These are phyloP conservation scores for Silurus asotus DNA, from an alignment of 2,113 vertebrate species.

Conservation along the genomic window DNA sequence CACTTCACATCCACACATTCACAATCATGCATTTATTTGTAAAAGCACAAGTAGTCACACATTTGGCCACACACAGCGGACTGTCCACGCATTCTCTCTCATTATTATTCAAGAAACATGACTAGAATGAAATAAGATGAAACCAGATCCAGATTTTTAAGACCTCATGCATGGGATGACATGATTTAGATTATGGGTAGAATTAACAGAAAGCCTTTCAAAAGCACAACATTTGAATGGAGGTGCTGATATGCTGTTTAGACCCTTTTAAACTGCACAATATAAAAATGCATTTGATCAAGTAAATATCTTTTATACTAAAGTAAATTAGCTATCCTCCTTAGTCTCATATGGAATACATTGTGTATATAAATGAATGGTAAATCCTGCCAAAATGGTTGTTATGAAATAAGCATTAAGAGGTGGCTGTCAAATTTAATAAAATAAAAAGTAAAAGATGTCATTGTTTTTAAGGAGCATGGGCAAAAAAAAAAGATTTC, in stretches of 20 bases:
- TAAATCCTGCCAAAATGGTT: slow-evolving; percentile 6
- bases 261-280: not conserved
- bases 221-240: not conserved
- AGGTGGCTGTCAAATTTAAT: slow-evolving; percentile 55
- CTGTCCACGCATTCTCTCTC: slow-evolving; percentile 54
- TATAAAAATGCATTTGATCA: not conserved
- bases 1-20: slow-evolving; percentile 56
- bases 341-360: not conserved
- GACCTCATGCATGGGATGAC: not conserved
- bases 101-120: slow-evolving; percentile 53
- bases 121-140: slow-evolving; percentile 24
- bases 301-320: not conserved
- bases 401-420: slow-evolving; percentile 11
- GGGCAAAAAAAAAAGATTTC: slow-evolving; percentile 41
- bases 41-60: slow-evolving; percentile 36
- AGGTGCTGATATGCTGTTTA: not conserved
- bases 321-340: not conserved
- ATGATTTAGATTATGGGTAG: slow-evolving; percentile 20
- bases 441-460: slow-evolving; percentile 54
- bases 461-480: slow-evolving; percentile 36
- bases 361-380: not conserved
- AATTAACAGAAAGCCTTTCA: not conserved
- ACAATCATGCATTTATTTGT: slow-evolving; percentile 53
- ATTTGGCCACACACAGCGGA: slow-evolving; percentile 48
- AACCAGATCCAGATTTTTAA: slow-evolving; percentile 31